phyloP scores from a whole-genome alignment of 2,113 vertebrate genomes.

The Eretmochelys imbricata region DNA sequence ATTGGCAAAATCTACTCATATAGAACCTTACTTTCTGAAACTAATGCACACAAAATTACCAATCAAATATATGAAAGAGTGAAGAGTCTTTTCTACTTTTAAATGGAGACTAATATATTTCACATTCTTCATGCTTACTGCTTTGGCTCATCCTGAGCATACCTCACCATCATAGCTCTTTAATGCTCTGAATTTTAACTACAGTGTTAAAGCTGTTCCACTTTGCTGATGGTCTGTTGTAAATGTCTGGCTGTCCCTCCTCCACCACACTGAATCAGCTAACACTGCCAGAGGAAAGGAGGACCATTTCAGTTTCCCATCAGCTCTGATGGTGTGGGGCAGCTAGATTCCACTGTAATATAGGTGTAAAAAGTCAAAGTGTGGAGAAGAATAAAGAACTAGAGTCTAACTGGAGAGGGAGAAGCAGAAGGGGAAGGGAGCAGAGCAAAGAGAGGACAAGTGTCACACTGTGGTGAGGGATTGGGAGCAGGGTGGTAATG shows the following conservation, averaged over 20 bases:
- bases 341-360: neutral
- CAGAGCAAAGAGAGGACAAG: neutral
- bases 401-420: neutral
- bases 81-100: slow-evolving; percentile 23
- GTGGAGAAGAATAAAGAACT: neutral
- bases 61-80: slow-evolving; percentile 43
- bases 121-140: slow-evolving; percentile 38
- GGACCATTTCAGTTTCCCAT: neutral
- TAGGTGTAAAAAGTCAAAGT: neutral
- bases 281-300: neutral
- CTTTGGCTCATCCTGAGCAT: slow-evolving; percentile 45
- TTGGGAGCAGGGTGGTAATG: fast-evolving
- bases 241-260: neutral
- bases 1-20: slow-evolving; percentile 44
- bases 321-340: neutral
- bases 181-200: slow-evolving; percentile 59
- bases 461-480: fast-evolving
- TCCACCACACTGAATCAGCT: neutral
- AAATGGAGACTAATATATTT: slow-evolving; percentile 54
- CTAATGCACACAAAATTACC: slow-evolving; percentile 51
- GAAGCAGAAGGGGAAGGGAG: fast-evolving
- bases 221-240: neutral
- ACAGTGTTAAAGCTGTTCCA: slow-evolving; percentile 2
- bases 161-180: neutral
- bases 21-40: slow-evolving; percentile 59